phyloP scores from a whole-genome alignment of 2,113 vertebrate species.

The Pagrus major region DNA sequence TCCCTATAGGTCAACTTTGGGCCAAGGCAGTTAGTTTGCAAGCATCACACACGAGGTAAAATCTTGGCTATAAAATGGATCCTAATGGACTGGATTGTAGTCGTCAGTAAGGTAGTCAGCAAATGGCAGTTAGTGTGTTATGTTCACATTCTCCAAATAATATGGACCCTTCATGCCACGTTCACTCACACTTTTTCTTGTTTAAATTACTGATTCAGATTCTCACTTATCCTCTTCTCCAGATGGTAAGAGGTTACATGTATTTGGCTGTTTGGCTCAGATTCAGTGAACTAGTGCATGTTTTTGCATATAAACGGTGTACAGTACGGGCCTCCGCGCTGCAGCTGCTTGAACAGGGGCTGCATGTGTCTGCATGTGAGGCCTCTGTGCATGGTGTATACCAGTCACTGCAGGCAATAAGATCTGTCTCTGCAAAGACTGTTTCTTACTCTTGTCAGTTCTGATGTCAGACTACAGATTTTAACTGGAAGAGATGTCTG shows the following conservation, averaged over 20 bases:
- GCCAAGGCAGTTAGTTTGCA: constrained; percentile 23
- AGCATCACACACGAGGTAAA: background rate
- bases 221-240: background rate
- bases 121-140: background rate
- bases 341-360: constrained; percentile 53
- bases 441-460: constrained; percentile 32
- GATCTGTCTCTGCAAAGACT: constrained; percentile 45
- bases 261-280: background rate
- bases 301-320: constrained; percentile 1
- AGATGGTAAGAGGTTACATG: background rate
- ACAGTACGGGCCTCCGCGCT: constrained; percentile 19
- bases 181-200: background rate
- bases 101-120: background rate
- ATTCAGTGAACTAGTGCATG: background rate
- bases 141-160: background rate
- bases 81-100: background rate
- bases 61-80: constrained; percentile 28
- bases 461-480: constrained; percentile 24
- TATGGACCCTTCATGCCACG: background rate
- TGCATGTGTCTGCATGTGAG: constrained; percentile 30
- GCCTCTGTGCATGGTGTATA: background rate
- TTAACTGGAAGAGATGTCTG: background rate
- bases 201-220: background rate
- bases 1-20: constrained; percentile 15
- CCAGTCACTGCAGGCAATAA: constrained; percentile 32